Conservation (phyloP, 2,113 vertebrate genomes). For the Papio anubis region DNA sequence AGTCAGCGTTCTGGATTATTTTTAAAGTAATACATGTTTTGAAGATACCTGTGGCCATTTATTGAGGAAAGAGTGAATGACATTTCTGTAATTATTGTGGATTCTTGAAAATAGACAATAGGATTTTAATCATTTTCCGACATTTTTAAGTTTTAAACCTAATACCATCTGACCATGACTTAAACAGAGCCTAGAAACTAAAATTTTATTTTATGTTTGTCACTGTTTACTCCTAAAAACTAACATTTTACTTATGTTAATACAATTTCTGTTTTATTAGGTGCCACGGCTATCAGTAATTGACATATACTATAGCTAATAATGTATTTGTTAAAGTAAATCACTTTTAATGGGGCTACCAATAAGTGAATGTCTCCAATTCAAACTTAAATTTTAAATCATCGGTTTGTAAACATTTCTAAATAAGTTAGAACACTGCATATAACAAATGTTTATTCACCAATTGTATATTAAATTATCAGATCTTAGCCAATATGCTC, state of each 20-base stretch:
- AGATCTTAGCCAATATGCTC: neutral
- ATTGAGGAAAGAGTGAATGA: neutral
- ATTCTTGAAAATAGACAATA: neutral
- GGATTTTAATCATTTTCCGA: neutral
- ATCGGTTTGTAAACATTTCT: neutral
- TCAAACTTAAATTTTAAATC: conserved; percentile 8
- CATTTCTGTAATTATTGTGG: neutral
- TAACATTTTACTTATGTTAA: neutral
- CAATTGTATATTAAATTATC: neutral
- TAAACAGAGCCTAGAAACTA: neutral
- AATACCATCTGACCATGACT: neutral
- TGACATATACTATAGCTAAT: neutral
- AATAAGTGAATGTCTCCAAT: neutral
- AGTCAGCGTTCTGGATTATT: neutral
- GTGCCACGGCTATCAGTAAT: neutral
- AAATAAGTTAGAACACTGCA: neutral
- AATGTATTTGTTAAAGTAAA: neutral
- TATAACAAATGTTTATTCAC: neutral
- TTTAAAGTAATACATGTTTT: neutral
- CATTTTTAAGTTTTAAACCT: neutral
- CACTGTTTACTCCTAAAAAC: neutral
- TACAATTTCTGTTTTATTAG: neutral
- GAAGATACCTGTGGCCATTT: neutral
- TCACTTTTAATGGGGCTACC: neutral
- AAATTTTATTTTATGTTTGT: conserved; percentile 10